Evolutionary conservation across 2,797 vertebrate species (phyloP), one percentile per base, ranked within the genome.

Genomic region (Pithecia hirsuta): DNA sequence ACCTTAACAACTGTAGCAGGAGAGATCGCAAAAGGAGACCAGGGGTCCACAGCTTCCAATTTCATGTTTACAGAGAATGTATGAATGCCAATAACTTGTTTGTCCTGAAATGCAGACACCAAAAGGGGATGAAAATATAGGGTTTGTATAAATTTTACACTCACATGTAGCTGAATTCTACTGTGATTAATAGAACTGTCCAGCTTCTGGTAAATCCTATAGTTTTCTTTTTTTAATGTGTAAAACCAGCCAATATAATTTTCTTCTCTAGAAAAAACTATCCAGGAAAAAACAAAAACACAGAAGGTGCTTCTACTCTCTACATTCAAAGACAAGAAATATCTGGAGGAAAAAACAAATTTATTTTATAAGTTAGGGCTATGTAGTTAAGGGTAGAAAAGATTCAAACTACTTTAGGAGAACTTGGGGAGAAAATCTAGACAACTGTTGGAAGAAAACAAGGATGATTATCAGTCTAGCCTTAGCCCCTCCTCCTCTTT

Each of bases 1-100:
- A 99, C 99, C 99, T 99, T 99, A 97, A 99, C 97, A 98, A 99
- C 98, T 74, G 99, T 99, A 95, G 99, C 99, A 95, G 99, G 99
- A 95, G 99, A 99, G 98, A 99, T 99, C 88, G 98, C 99, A 98
- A 99, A 99, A n/a, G 99, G 99, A 98, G 99, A 99, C 97, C 98
- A 94, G 6, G 99, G 99, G 98, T 99, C 99, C 96, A 99, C 99
- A 91, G 99, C 99, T 98, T 99, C 99, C 94, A 99, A 98, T 98
- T 99, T 99, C 99, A 99, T 99, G 84, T 99, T 99, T 98, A 99
- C 98, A 96, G 99, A 99, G 97, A 99, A 99, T 0, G 99, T 99
- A 98, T 99, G 99, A 89, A 98, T 95, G 78, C 98, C 98, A 7
- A 99, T 98, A 96, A 98, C 95, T 93, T 99, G 99, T 96, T 99